Conservation (phyloP, 2,113 vertebrate genomes). For the Mirza zaza region DNA sequence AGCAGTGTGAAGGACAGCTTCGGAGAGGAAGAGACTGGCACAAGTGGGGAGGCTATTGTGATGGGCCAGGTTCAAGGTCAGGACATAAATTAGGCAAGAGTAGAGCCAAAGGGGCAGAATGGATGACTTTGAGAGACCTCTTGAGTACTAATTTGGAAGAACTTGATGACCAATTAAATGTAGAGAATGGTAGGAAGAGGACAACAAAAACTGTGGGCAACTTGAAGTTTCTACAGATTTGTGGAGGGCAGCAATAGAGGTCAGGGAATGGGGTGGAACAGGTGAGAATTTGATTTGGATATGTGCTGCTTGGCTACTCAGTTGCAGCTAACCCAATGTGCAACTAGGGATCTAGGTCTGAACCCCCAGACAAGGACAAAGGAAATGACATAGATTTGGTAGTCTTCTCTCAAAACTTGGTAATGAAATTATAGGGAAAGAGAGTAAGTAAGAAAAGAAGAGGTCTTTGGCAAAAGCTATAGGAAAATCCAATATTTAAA, state of each 20-base stretch:
- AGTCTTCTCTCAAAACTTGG: neutral
- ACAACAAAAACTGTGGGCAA: neutral
- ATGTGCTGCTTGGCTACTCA: neutral
- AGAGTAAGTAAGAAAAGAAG: neutral
- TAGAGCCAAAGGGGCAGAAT: neutral
- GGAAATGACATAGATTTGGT: neutral
- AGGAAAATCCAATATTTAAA: neutral
- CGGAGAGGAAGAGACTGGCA: neutral
- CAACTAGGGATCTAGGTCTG: neutral
- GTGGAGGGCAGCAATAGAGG: neutral
- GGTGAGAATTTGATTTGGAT: neutral
- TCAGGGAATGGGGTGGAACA: neutral
- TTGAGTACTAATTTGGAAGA: neutral
- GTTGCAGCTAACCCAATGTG: neutral
- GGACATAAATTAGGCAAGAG: neutral
- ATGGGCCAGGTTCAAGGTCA: neutral
- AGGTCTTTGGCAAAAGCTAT: neutral
- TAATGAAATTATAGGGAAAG: neutral
- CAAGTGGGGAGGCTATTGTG: neutral
- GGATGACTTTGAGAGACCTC: neutral
- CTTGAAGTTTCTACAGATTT: neutral
- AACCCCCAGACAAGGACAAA: neutral
- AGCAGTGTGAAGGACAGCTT: neutral
- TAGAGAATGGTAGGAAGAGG: neutral
- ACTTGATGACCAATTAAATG: neutral